Evolutionary conservation across 2,797 vertebrate species (phyloP), one percentile per base, ranked within the genome.

Genomic region (Chanos chanos): DNA sequence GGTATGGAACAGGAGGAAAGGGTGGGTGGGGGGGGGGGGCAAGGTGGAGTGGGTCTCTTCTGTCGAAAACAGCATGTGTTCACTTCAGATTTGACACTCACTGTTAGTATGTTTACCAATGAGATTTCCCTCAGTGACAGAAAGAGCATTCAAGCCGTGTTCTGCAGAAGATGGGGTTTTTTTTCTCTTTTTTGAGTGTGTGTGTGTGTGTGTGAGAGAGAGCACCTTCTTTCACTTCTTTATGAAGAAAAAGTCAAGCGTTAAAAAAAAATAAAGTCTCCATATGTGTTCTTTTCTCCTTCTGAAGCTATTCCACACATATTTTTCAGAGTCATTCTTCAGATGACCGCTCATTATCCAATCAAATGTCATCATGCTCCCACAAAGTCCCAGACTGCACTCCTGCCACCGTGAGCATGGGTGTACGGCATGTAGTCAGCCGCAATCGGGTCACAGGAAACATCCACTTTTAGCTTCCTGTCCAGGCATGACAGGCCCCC

Each of bases 391-490:
- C n/a, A n/a, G n/a, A n/a, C n/a, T n/a, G n/a, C n/a, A n/a, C n/a
- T n/a, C n/a, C n/a, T n/a, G n/a, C n/a, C n/a, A n/a, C n/a, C n/a
- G n/a, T n/a, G n/a, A n/a, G n/a, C n/a, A n/a, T n/a, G 12, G n/a
- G 25, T 45, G 60, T 53, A 66, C 48, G 27, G 45, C 41, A 58
- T 7, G 52, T 33, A n/a, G 55, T 16, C 15, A 10, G 31, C 41
- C 5, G 28, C 44, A 49, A 49, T 41, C 16, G 52, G 7, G 19
- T 33, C 41, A 34, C 43, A 53, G 60, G 60, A 63, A 69, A 50
- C 45, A 33, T 19, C 58, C 30, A 2, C n/a, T 36, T 44, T 25
- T 21, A 28, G 55, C 52, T 44, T 62, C 44, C 66, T 59, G 66
- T 53, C 33, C 12, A 21, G 19, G 27, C 34, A 43, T 25, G 39